Evolutionary conservation across 2,113 vertebrate genomes (phyloP).

Genomic region (Anoura caudifer): DNA sequence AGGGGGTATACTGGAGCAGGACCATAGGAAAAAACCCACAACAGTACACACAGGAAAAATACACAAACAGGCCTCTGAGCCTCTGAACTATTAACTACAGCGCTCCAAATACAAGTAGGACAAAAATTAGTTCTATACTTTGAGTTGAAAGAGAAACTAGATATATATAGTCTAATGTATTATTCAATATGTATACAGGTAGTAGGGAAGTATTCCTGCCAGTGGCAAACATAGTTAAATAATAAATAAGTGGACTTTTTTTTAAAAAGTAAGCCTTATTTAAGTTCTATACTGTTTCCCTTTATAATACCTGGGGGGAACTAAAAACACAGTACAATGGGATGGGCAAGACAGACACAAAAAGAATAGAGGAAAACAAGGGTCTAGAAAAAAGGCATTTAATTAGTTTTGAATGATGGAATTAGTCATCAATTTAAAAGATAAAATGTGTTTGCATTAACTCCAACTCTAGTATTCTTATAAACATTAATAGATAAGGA

Average conservation of each 20-base stretch:
- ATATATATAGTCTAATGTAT: neutral
- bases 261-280: neutral
- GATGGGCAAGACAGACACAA: neutral
- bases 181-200: neutral
- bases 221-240: neutral
- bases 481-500: conserved; percentile 18
- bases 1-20: neutral
- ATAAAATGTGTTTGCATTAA: neutral
- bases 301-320: neutral
- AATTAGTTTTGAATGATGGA: conserved; percentile 13
- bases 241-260: neutral
- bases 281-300: neutral
- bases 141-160: conserved; percentile 22
- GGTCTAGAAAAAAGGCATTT: conserved; percentile 21
- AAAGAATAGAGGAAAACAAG: neutral
- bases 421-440: conserved; percentile 43
- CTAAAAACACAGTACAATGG: neutral
- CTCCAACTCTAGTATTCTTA: conserved; percentile 1
- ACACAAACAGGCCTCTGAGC: neutral
- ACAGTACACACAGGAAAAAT: neutral
- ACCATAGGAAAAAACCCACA: neutral
- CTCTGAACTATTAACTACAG: neutral
- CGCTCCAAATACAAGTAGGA: neutral
- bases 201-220: neutral
- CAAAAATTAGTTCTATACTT: neutral